phyloP scores from a whole-genome alignment of 2,888 invertebrate species.

The Noctua pronuba region DNA sequence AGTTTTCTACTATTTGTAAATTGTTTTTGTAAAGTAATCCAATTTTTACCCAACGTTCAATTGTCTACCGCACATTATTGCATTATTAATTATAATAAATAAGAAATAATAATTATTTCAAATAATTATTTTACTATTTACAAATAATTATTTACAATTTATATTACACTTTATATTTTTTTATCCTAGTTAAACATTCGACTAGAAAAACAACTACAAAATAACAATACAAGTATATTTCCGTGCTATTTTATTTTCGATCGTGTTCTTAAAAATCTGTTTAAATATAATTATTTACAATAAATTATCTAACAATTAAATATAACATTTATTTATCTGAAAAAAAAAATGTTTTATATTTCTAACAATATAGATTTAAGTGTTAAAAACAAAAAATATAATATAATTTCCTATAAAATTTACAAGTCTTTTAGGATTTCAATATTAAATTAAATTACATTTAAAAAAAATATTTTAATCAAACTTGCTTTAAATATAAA shows the following conservation, averaged over 20 bases:
- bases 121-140: slow-evolving; percentile 61
- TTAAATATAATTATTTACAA: slow-evolving; percentile 59
- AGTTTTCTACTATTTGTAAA: slow-evolving; percentile 68
- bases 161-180: slow-evolving; percentile 49
- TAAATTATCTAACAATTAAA: slow-evolving; percentile 45
- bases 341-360: slow-evolving; percentile 40
- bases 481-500: not conserved
- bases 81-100: slow-evolving; percentile 39
- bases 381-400: not conserved
- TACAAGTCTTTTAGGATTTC: slow-evolving; percentile 60
- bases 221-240: slow-evolving; percentile 67
- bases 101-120: slow-evolving; percentile 27
- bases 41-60: slow-evolving; percentile 54
- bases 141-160: slow-evolving; percentile 69
- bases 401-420: slow-evolving; percentile 45
- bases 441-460: slow-evolving; percentile 16
- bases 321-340: slow-evolving; percentile 45
- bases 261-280: slow-evolving; percentile 58
- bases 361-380: slow-evolving; percentile 29
- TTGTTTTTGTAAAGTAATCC: slow-evolving; percentile 61
- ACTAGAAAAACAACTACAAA: slow-evolving; percentile 74
- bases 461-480: slow-evolving; percentile 14
- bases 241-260: slow-evolving; percentile 73
- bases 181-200: slow-evolving; percentile 67
- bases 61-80: slow-evolving; percentile 56